phyloP scores from a whole-genome alignment of 2,113 vertebrate species.

The Paradoxurus hermaphroditus region DNA sequence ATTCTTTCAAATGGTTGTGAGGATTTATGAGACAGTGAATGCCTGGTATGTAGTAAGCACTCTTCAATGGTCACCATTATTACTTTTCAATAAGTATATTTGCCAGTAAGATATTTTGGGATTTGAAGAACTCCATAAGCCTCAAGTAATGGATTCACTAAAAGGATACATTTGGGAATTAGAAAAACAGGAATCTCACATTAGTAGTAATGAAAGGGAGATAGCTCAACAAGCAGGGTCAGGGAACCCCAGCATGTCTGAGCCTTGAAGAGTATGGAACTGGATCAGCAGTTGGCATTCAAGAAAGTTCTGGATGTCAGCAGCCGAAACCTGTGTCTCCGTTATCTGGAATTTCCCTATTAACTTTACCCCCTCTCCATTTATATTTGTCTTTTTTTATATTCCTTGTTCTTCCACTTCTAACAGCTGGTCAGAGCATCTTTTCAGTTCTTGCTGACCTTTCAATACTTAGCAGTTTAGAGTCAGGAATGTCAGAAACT shows the following conservation, averaged over 20 bases:
- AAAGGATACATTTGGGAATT: neutral
- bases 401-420: neutral
- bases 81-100: neutral
- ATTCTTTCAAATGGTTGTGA: neutral
- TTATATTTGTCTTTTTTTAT: neutral
- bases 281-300: neutral
- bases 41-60: neutral
- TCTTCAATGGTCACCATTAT: neutral
- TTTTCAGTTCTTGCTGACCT: neutral
- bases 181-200: neutral
- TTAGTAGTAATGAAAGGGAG: neutral
- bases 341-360: neutral
- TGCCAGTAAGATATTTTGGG: neutral
- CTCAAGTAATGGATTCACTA: neutral
- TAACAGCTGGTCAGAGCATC: neutral
- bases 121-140: neutral
- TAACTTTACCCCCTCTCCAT: neutral
- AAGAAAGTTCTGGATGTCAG: neutral
- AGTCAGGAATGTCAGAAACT: neutral
- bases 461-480: neutral
- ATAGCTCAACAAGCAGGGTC: neutral
- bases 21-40: neutral
- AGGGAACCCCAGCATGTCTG: fast-evolving
- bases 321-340: neutral
- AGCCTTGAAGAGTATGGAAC: neutral